These are phyloP conservation scores for Perithous albicinctus DNA, from an alignment of 2,888 invertebrate species.

Conservation along the genomic window DNA sequence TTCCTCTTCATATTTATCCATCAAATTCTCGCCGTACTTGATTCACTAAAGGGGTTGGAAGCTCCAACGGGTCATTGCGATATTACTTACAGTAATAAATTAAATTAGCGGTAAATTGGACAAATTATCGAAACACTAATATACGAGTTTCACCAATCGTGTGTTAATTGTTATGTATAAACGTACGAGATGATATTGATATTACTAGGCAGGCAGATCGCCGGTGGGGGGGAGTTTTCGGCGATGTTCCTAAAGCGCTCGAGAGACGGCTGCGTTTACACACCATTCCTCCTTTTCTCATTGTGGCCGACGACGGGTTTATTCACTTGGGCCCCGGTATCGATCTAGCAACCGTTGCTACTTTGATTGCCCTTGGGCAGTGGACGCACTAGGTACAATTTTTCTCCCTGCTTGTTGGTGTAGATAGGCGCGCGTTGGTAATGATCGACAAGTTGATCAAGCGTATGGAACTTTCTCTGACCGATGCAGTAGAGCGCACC, in stretches of 20 bases:
- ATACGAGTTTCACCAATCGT: constrained; percentile 75
- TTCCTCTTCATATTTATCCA: constrained; percentile 59
- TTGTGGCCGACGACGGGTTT: constrained; percentile 17
- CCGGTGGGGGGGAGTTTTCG: constrained; percentile 55
- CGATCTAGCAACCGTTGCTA: constrained; percentile 83
- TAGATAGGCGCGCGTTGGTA: constrained; percentile 99
- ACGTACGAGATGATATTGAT: constrained; percentile 80
- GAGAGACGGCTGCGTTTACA: constrained; percentile 47
- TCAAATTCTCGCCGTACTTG: constrained; percentile 43
- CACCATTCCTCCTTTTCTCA: constrained; percentile 29
- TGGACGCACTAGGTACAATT: constrained; percentile 97
- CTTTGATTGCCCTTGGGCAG: constrained; percentile 89
- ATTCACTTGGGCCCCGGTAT: constrained; percentile 54
- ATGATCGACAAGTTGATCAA: constrained; percentile 98
- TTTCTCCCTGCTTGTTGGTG: constrained; percentile 98
- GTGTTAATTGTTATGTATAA: constrained; percentile 77
- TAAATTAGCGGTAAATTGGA: constrained; percentile 78
- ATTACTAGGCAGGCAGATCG: constrained; percentile 70
- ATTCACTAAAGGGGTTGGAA: constrained; percentile 69
- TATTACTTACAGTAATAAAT: constrained; percentile 78
- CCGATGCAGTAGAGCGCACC: constrained; percentile 98
- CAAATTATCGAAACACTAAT: constrained; percentile 82
- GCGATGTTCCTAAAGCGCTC: constrained; percentile 58
- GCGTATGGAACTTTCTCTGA: constrained; percentile 97
- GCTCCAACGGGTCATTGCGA: constrained; percentile 72